Percentiles rank a stretch among this genome's conserved stretches.
Conservation (phyloP, 1,140 invertebrate species). For the Drosophila subobscura region DNA sequence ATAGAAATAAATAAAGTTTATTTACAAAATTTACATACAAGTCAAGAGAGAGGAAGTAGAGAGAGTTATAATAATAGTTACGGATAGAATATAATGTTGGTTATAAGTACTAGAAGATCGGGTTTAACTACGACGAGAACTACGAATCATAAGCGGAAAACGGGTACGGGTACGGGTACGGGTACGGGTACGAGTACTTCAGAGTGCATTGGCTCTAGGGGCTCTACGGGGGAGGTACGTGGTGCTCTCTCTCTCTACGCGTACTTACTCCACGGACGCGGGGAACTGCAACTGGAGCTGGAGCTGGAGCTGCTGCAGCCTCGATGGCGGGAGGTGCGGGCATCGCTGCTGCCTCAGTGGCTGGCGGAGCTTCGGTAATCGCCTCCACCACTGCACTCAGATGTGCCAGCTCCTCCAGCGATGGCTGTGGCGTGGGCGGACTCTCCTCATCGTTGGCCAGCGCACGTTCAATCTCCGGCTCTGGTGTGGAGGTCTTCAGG, state of each 20-base stretch:
- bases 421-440: constrained; percentile 78
- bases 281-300: constrained; percentile 14
- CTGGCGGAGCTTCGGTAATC: no score
- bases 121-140: constrained; percentile 24
- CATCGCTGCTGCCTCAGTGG: background rate
- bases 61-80: constrained; percentile 51
- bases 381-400: constrained; percentile 44
- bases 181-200: constrained; percentile 46
- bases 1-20: constrained; percentile 68
- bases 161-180: no score
- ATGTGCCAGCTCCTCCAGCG: constrained; percentile 69
- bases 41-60: constrained; percentile 33
- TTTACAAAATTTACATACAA: constrained; percentile 75
- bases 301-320: constrained; percentile 10
- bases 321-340: constrained; percentile 7
- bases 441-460: constrained; percentile 67
- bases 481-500: constrained; percentile 77
- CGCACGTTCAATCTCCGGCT: constrained; percentile 80
- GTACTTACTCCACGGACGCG: constrained; percentile 58
- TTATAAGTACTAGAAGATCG: constrained; percentile 7
- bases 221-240: constrained; percentile 17
- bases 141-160: constrained; percentile 44
- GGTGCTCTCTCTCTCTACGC: constrained; percentile 36
- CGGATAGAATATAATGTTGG: constrained; percentile 6
- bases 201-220: constrained; percentile 44